Percentiles rank a stretch among this genome's conserved stretches.
These are phyloP conservation scores for Drosophila persimilis DNA, from an alignment of 1,140 invertebrate species.

Conservation along the genomic window DNA sequence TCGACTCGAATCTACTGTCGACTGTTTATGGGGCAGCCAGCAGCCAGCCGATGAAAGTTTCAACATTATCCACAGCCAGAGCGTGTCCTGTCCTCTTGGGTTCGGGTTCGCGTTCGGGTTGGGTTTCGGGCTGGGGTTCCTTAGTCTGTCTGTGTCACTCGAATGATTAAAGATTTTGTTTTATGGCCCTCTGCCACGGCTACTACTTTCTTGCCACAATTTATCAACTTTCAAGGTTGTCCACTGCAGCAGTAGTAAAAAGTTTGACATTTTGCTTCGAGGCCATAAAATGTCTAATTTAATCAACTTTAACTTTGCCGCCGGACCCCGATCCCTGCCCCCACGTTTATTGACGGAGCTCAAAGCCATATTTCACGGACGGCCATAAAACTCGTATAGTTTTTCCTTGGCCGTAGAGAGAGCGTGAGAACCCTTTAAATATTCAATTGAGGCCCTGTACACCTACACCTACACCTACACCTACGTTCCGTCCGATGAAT, in stretches of 20 bases:
- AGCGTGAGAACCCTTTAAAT: slow-evolving; percentile 44
- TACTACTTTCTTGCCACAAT: slow-evolving; percentile 71
- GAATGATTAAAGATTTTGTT: slow-evolving; percentile 79
- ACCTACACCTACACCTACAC: too few relatives aligned
- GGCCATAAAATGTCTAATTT: slow-evolving; percentile 76
- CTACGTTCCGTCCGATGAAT: not conserved
- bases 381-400: slow-evolving; percentile 45
- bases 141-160: slow-evolving; percentile 67
- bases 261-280: slow-evolving; percentile 61
- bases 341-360: slow-evolving; percentile 21
- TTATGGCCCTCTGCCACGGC: slow-evolving; percentile 54
- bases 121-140: not conserved
- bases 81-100: slow-evolving; percentile 7
- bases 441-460: slow-evolving; percentile 46
- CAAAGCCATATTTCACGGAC: slow-evolving; percentile 31
- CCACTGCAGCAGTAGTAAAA: slow-evolving; percentile 65
- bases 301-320: slow-evolving; percentile 63
- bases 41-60: slow-evolving; percentile 47
- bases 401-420: not conserved
- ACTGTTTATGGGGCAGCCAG: slow-evolving; percentile 60
- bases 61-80: slow-evolving; percentile 52
- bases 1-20: slow-evolving; percentile 24
- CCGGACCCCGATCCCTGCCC: slow-evolving; percentile 1
- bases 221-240: slow-evolving; percentile 74
- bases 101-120: too few relatives aligned